Evolutionary conservation across 2,888 invertebrate genomes (phyloP).

Genomic region (Digitonthophagus gazella): DNA sequence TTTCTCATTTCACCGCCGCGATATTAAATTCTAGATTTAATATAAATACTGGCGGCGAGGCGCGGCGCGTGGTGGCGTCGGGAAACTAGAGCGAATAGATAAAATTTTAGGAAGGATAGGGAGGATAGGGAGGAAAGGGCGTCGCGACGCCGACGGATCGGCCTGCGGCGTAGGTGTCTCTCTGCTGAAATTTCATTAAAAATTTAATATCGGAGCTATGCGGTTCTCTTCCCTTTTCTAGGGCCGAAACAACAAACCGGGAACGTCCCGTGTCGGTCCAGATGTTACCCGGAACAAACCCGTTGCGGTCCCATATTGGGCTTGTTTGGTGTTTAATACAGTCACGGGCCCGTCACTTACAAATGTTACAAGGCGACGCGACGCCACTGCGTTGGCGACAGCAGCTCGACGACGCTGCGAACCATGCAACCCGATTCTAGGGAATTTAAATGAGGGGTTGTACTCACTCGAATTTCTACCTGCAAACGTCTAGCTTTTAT

Average conservation of each 20-base stretch:
- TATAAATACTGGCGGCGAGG: slow-evolving; percentile 6
- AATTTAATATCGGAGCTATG: slow-evolving; percentile 41
- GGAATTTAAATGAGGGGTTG: neutral
- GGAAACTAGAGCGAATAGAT: slow-evolving; percentile 7
- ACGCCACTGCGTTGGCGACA: neutral
- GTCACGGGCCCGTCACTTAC: slow-evolving; percentile 40
- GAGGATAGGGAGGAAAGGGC: slow-evolving; percentile 4
- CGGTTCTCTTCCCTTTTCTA: slow-evolving; percentile 21
- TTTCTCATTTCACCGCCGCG: slow-evolving; percentile 9
- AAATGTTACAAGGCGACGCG: slow-evolving; percentile 37
- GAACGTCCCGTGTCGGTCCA: slow-evolving; percentile 24
- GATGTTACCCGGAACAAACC: slow-evolving; percentile 16
- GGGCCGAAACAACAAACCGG: slow-evolving; percentile 21
- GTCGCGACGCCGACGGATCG: slow-evolving; percentile 19
- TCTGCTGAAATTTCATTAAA: slow-evolving; percentile 39
- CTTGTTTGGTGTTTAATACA: slow-evolving; percentile 42
- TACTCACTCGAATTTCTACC: neutral
- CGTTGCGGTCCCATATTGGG: slow-evolving; percentile 40
- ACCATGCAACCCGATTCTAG: neutral
- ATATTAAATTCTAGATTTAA: slow-evolving; percentile 15
- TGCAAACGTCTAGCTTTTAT: too few species aligned
- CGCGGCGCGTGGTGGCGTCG: neutral
- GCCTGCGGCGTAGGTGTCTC: slow-evolving; percentile 21
- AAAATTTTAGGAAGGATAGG: slow-evolving; percentile 12
- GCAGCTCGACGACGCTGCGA: neutral